phyloP scores from a whole-genome alignment of 1,140 invertebrate genomes.

The Caenorhabditis brenneri region DNA sequence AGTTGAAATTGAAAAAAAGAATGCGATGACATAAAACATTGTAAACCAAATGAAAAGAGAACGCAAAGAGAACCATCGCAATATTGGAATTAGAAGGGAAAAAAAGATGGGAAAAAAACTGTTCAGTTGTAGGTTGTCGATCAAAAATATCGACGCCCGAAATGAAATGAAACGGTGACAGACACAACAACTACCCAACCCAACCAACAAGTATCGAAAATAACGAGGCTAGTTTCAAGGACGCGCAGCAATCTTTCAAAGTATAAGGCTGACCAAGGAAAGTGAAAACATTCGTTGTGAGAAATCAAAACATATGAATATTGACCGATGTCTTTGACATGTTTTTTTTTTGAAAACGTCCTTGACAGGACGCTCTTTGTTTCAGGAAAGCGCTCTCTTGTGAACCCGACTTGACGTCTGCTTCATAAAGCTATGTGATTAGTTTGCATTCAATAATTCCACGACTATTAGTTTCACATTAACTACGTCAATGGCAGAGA shows the following conservation, averaged over 20 bases:
- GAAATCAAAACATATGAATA: too few relatives aligned
- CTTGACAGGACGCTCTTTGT: too few relatives aligned
- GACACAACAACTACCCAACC: slow-evolving; percentile 30
- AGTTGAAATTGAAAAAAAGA: not conserved
- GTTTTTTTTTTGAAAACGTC: too few relatives aligned
- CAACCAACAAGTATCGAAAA: slow-evolving; percentile 36
- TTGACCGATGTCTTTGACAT: too few relatives aligned
- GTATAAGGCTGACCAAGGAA: slow-evolving; percentile 2
- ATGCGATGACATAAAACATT: too few relatives aligned
- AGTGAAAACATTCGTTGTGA: not conserved
- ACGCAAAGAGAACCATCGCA: not conserved
- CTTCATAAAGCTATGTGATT: too few relatives aligned
- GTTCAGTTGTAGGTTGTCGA: not conserved
- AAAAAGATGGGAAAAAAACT: not conserved
- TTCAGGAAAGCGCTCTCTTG: too few relatives aligned
- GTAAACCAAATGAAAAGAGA: too few relatives aligned
- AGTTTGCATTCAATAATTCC: not conserved
- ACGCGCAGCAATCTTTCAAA: slow-evolving; percentile 8
- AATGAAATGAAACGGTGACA: slow-evolving; percentile 18
- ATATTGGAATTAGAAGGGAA: not conserved
- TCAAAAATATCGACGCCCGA: not conserved
- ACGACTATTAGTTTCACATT: not conserved
- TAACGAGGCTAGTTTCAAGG: slow-evolving; percentile 33
- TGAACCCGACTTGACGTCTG: too few relatives aligned
- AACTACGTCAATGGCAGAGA: slow-evolving; percentile 35